Evolutionary conservation across 1,140 invertebrate species (phyloP).

Genomic region (Zeugodacus cucurbitae): DNA sequence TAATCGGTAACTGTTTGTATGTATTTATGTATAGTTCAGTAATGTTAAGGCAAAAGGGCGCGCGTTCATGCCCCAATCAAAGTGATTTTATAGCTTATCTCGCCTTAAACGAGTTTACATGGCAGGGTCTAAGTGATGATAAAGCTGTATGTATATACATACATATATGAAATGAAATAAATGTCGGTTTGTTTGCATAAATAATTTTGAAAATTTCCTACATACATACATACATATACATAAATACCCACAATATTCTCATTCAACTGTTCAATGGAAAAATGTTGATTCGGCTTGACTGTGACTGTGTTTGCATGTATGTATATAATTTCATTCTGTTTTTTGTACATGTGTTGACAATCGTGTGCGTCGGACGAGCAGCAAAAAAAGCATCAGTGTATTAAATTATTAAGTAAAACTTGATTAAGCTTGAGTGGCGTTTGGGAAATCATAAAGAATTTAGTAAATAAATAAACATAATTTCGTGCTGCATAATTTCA

Average conservation of each 20-base stretch:
- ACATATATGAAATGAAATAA: no score
- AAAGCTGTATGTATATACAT: not conserved
- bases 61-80: not conserved
- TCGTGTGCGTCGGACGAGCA: not conserved
- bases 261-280: not conserved
- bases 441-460: not conserved
- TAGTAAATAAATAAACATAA: not conserved
- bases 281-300: not conserved
- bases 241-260: not conserved
- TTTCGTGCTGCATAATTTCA: not conserved
- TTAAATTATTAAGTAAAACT: slow-evolving; percentile 1
- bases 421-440: not conserved
- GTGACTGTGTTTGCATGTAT: not conserved
- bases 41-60: not conserved
- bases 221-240: not conserved
- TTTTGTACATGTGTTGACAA: no score
- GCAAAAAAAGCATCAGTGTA: not conserved
- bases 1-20: not conserved
- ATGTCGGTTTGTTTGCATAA: no score
- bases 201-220: not conserved
- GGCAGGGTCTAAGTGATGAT: not conserved
- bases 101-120: not conserved
- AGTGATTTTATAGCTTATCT: not conserved
- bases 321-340: no score
- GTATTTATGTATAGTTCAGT: not conserved